Evolutionary conservation across 1,140 invertebrate genomes (phyloP), one percentile per base, ranked within the genome.

Genomic region (Whitmania pigra): DNA sequence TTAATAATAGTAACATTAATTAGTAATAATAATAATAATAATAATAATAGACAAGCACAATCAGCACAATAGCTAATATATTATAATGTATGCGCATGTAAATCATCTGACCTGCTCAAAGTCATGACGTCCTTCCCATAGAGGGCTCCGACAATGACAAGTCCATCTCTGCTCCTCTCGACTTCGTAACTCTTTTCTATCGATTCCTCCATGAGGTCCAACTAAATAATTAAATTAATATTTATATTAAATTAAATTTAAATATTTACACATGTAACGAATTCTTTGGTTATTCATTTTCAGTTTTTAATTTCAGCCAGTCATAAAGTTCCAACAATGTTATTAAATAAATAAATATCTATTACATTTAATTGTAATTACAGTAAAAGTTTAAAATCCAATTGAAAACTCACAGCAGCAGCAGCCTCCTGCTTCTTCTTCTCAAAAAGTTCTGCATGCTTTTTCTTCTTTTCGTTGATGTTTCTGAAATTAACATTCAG

Each of bases 131-230:
- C 43, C 76, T 83, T 80, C 18, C 86, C 86, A 78, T 84, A 98
- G 4, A 91, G 76, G 0, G 93, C 94, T 80, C 88, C 87, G 0
- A 89, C 83, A 74, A 99, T 93, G 40, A 98, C 85, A 17, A 99
- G 82, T 40, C 84, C 84, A 17, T 92, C 91, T 72, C 87, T 88
- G 74, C 87, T 87, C 25, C 85, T 85, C 77, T 89, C 88, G 43
- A 68, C 67, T 57, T 92, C 73, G 15, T 71, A 70, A 43, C 80
- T 84, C 74, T 83, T 78, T 55, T 83, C 80, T 17, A 85, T 82
- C 25, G 83, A 82, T 75, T 84, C 83, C 73, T 81, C 86, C 94
- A 98, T 97, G 17, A 98, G 82, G 66, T 93, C 88, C 0, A 92
- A 74, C 83, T 84, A 71, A 40, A 76, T 74, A 25, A 31, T 63